Base-by-base conservation (phyloP, 2,797 vertebrate genomes). In the Pteropus rufus region DNA sequence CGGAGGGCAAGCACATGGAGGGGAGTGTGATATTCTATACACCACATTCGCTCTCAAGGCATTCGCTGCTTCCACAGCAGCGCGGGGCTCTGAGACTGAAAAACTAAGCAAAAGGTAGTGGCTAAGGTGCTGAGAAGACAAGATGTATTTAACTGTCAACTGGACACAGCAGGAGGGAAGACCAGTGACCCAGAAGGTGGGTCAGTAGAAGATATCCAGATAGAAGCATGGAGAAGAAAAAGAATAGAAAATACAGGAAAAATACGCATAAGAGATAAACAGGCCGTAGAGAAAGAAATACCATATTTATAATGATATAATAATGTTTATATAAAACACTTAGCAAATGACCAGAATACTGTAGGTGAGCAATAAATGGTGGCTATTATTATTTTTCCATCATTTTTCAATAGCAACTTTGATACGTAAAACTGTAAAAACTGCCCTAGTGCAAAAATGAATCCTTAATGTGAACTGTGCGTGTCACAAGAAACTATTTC, bases 11-110 rank as follows among this genome's bases (percentile, higher is more conserved):
- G 87, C 10, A 16, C 2, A 0, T 0, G 1, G 39, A 60, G n/a
- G 16, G 0, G 0, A 34, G 49, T 10, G 10, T 14, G 46, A 64
- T 2, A 16, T 1, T 9, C 0, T 1, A 24, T 1, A 29, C 8
- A 10, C 16, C 58, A 31, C 31, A 11, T 34, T 41, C 29, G 2
- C 29, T 8, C 58, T 21, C 9, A 3, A 46, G 76, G 34, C 10
- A 16, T 1, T 7, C 15, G 64, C 29, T 12, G 10, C 21, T 14
- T 39, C 67, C 54, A 41, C 34, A 60, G 73, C 67, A 58, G 14
- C 19, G 4, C 0, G 0, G 77, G 60, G 46, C 26, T 5, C 2
- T 0, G 29, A 29, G 64, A 31, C 72, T 34, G 3, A 24, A 64
- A 89, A 15, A 24, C 1, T 11, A 79, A 26, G 39, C 52, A 3